These are phyloP conservation scores for Graptemys geographica DNA, from an alignment of 2,797 vertebrate species.

Conservation along the genomic window DNA sequence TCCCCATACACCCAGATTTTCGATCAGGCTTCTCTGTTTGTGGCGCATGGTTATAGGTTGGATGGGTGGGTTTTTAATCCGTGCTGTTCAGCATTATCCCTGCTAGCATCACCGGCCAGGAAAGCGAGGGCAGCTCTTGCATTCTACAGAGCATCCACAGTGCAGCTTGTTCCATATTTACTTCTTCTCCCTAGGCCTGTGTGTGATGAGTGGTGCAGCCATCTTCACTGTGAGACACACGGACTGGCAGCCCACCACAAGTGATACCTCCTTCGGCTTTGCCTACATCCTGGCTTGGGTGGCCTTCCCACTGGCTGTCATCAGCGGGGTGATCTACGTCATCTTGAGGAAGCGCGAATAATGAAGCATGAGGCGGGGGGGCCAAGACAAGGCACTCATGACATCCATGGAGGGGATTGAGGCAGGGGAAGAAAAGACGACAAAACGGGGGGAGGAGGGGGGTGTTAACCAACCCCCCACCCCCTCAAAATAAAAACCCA, in stretches of 20 bases:
- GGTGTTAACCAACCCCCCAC: conserved; percentile 73
- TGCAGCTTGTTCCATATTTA: fast-evolving
- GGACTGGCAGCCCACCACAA: conserved; percentile 45
- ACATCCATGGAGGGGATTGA: conserved; percentile 68
- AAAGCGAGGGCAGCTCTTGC: fast-evolving
- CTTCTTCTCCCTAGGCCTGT: conserved; percentile 84
- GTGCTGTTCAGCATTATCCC: fast-evolving
- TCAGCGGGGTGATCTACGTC: conserved; percentile 94
- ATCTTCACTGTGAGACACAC: conserved; percentile 94
- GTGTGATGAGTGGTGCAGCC: conserved; percentile 93
- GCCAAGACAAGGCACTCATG: conserved; percentile 69
- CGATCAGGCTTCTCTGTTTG: neutral
- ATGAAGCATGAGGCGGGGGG: conserved; percentile 66
- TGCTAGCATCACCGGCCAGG: neutral
- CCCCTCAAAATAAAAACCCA: conserved; percentile 67
- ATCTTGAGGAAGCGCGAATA: conserved; percentile 95
- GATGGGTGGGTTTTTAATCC: neutral
- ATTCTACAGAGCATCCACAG: fast-evolving
- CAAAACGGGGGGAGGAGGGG: conserved; percentile 58
- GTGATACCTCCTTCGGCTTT: conserved; percentile 83
- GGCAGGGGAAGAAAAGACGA: conserved; percentile 69
- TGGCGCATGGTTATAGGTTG: neutral
- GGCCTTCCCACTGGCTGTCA: conserved; percentile 91
- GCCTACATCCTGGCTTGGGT: conserved; percentile 96
- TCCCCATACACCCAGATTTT: neutral